phyloP scores from a whole-genome alignment of 2,113 vertebrate species.

The human (Homo sapiens) region GRCh38 chr6:86185501-86186000 shows the following conservation, averaged over 20 bases:
- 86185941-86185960: not conserved
- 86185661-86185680: not conserved
- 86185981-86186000: constrained; percentile 44
- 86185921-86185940: constrained; percentile 55
- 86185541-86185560: not conserved
- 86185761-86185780: not conserved
- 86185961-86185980: constrained; percentile 46
- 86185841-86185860: not conserved
- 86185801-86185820: not conserved
- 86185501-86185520: not conserved
- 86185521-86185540: not conserved
- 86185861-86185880: not conserved
- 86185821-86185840: not conserved
- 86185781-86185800: not conserved
- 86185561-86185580: not conserved
- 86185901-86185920: not conserved
- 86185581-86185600: not conserved
- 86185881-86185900: constrained; percentile 12
- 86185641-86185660: not conserved
- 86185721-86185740: not conserved
- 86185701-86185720: not conserved
- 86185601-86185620: not conserved
- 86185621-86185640: not conserved
- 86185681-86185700: not conserved
- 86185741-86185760: not conserved